phyloP scores from a whole-genome alignment of 2,797 vertebrate species.

The Urosaurus nigricauda region DNA sequence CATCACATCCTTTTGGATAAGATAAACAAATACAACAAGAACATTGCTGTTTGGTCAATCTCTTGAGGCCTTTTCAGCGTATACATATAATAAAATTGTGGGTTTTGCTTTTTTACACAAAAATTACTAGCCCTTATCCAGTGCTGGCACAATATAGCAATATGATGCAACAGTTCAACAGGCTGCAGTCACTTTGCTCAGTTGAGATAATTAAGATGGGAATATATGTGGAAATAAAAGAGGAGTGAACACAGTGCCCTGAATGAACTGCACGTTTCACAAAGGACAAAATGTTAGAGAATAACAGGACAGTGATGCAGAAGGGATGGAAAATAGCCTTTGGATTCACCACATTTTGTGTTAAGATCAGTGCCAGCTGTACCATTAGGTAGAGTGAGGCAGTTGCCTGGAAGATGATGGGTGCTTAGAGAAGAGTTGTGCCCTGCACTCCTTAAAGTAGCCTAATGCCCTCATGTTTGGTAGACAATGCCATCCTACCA shows the following conservation, averaged over 20 bases:
- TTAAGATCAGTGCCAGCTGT: neutral
- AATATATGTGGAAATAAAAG: neutral
- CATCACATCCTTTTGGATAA: conserved; percentile 40
- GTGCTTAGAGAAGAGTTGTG: neutral
- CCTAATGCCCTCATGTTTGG: neutral
- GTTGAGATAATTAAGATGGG: too few relatives aligned
- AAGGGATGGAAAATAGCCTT: neutral
- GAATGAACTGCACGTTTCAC: neutral
- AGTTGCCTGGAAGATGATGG: neutral
- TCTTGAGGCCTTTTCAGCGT: conserved; percentile 8
- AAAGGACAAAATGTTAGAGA: neutral
- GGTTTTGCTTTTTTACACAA: neutral
- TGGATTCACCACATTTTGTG: neutral
- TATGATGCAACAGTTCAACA: neutral
- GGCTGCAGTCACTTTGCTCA: neutral
- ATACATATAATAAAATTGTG: neutral
- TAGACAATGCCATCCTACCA: neutral
- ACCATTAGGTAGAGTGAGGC: neutral
- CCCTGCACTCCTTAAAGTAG: neutral
- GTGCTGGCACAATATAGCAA: neutral
- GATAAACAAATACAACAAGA: conserved; percentile 31
- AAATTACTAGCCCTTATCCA: neutral
- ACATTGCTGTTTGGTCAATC: neutral
- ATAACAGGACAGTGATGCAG: neutral
- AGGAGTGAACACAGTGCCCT: neutral